A percentile compares a stretch with the other conserved stretches of the same genome.
These are phyloP conservation scores for Theonella swinhoei DNA, from an alignment of 37 sponge, comb jelly and placozoan species.

Conservation along the genomic window DNA sequence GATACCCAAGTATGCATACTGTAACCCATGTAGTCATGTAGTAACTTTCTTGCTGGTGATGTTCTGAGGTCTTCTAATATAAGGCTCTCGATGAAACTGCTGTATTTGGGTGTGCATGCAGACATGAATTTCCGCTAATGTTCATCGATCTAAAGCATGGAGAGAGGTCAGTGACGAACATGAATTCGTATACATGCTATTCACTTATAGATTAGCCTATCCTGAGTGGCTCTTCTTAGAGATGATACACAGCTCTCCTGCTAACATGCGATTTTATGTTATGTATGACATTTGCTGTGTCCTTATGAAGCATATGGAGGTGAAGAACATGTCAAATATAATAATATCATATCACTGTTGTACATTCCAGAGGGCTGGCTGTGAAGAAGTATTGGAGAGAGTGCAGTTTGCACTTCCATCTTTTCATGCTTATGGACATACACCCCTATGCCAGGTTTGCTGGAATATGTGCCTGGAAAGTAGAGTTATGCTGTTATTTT, in stretches of 20 bases:
- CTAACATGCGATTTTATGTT: background rate
- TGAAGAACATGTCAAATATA: background rate
- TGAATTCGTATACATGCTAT: background rate
- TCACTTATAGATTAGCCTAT: conserved; percentile 8
- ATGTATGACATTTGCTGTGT: conserved; percentile 35
- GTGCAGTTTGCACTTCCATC: background rate
- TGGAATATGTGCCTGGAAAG: background rate
- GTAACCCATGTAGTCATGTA: conserved; percentile 15
- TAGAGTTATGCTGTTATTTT: background rate
- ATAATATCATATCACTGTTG: background rate
- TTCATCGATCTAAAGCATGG: conserved; percentile 38
- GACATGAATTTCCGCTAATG: conserved; percentile 37
- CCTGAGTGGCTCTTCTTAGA: conserved; percentile 1
- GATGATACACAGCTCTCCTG: background rate
- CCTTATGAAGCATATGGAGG: background rate
- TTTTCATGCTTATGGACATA: conserved; percentile 25
- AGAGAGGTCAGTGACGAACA: background rate
- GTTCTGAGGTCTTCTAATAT: background rate
- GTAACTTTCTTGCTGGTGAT: conserved; percentile 26
- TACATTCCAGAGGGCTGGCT: background rate
- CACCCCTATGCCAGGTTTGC: conserved; percentile 10
- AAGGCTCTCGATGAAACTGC: conserved; percentile 43
- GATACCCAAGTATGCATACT: background rate
- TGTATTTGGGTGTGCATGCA: conserved; percentile 42
- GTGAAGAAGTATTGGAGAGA: conserved; percentile 10